A percentile compares a stretch with the other conserved stretches of the same genome.
These are phyloP conservation scores for Ophion obscuratus DNA, from an alignment of 2,888 invertebrate genomes.

Conservation along the genomic window DNA sequence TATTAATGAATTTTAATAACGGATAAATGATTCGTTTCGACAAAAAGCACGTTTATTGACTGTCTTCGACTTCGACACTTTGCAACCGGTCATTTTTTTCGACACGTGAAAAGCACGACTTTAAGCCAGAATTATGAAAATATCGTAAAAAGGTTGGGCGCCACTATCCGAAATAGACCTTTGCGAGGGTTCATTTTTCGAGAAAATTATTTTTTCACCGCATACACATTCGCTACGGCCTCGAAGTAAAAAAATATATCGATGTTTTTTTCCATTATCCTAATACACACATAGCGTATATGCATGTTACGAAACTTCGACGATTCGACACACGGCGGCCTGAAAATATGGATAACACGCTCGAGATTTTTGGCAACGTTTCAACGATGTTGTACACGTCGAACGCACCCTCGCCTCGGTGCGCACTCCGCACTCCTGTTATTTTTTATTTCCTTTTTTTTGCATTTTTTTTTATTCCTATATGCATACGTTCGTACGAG, in stretches of 20 bases:
- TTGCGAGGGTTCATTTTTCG: background rate
- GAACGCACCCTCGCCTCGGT: background rate
- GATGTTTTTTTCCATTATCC: background rate
- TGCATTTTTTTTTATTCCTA: conserved; percentile 32
- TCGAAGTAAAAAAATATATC: background rate
- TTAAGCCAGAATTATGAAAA: too few species aligned
- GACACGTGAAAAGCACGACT: too few species aligned
- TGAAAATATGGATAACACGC: background rate
- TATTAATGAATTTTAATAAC: too few species aligned
- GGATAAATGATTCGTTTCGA: too few species aligned
- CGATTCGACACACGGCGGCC: background rate
- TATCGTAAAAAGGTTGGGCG: too few species aligned
- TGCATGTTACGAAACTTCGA: background rate
- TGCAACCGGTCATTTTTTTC: too few species aligned
- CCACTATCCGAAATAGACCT: too few species aligned
- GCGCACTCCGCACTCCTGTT: background rate
- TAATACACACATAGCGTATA: too few species aligned
- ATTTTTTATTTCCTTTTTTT: background rate
- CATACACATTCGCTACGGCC: background rate
- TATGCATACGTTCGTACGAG: background rate
- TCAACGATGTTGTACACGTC: background rate
- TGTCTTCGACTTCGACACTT: too few species aligned
- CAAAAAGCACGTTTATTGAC: too few species aligned
- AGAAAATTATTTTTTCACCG: background rate
- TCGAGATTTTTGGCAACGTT: conserved; percentile 1